A percentile compares a stretch with the other conserved stretches of the same genome.
Conservation (phyloP, 2,797 vertebrate genomes). For the Liasis olivaceus region DNA sequence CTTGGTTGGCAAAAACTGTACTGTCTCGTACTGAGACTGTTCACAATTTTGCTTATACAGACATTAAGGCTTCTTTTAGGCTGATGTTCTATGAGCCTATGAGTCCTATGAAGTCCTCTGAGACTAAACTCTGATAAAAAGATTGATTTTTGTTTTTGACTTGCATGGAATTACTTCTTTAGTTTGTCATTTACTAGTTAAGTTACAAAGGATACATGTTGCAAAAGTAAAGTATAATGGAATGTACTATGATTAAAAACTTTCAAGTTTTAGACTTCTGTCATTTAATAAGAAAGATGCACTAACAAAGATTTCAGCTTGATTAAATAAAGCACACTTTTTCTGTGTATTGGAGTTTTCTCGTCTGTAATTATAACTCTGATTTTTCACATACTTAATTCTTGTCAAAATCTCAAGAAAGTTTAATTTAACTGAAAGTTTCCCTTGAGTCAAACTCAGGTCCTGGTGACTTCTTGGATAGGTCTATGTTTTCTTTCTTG, state of each 20-base stretch:
- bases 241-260: background rate
- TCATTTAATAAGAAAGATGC: background rate
- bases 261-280: background rate
- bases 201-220: background rate
- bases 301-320: background rate
- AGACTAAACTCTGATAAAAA: background rate
- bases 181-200: background rate
- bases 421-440: background rate
- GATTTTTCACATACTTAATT: background rate
- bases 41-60: background rate
- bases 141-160: background rate
- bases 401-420: background rate
- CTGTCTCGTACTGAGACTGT: background rate
- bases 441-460: background rate
- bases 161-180: background rate
- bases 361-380: background rate
- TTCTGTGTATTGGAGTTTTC: background rate
- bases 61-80: background rate
- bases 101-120: background rate
- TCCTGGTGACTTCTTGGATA: background rate
- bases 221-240: background rate
- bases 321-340: background rate
- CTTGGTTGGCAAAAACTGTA: background rate
- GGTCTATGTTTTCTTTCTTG: too few relatives aligned
- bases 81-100: background rate